Base-by-base conservation (phyloP, 2,888 invertebrate species). In the Dryomyza anilis region DNA sequence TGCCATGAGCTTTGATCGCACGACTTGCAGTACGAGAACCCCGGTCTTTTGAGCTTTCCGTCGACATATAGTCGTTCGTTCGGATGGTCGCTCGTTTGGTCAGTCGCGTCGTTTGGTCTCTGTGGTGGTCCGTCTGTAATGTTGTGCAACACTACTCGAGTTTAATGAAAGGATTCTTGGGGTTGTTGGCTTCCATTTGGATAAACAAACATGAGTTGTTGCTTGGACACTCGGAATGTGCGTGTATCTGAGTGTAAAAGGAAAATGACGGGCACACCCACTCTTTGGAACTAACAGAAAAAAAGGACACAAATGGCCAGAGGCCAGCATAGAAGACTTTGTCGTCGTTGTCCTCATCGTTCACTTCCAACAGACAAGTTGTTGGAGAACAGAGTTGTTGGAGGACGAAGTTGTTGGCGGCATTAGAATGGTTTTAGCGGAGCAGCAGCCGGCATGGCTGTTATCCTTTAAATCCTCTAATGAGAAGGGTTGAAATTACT, bases 1-100 rank as follows among this genome's bases (percentile, higher is more conserved):
- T 83, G 81, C 78, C 74, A 71, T 80, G 81, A 82, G 81, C 79
- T 81, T 80, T 83, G 81, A 81, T 81, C 78, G 78, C 75, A 77
- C 76, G 75, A 75, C 66, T 58, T 67, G 63, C 68, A 67, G 63
- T 46, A 43, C 55, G 33, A 53, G 30, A 21, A 30, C 55, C 66
- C 25, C 43, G 36, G 19, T 43, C 63, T n/a, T 29, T 12, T 3
- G 23, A 45, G 75, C 65, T 61, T 67, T 63, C 69, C 67, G 64
- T 55, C 53, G 53, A 53, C 16, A 10, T 25, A 50, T 29, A 61
- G 14, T 53, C 52, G 56, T 36, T 66, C 59, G 46, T 23, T 58
- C 48, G 53, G 30, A 25, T 66, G 59, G 66, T 50, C 50, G 60
- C 14, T 1, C 36, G 7, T 43, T 57, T 19, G 36, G 33, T 19